Evolutionary conservation across 2,888 invertebrate genomes (phyloP), one percentile per base, ranked within the genome.

Genomic region (Alsophila aescularia): DNA sequence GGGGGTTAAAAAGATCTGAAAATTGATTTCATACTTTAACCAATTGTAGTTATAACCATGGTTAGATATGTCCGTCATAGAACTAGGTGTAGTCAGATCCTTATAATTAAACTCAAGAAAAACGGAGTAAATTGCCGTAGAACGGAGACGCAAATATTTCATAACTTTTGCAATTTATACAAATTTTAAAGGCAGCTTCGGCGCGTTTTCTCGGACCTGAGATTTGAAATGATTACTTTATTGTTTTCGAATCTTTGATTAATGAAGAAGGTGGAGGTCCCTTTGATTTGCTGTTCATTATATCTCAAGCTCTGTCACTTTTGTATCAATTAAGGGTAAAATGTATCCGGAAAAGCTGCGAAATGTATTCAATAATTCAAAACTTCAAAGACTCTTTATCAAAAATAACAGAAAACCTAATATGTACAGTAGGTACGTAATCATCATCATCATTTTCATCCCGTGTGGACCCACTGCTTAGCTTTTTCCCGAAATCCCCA

Each of bases 111-210:
- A 85, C 81, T 80, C 75, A 77, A 79, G 79, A 86, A 87, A 86
- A 87, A 86, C 85, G 75, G 78, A 79, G 77, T 79, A 73, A 87
- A 83, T 83, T 83, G 81, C 81, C 77, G 74, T 74, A 75, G 77
- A 77, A 70, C 77, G 32, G 55, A 79, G 82, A 83, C 80, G 81
- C 78, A 84, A 87, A 87, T 87, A 85, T 85, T 81, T 85, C 76
- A 78, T 68, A 86, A 88, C 82, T 88, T 88, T 83, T 72, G 84
- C 81, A 87, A 87, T 87, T 88, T 85, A 85, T 85, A 82, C 81
- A 77, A 79, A 83, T 85, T 86, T 83, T 83, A 81, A 79, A 82
- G 75, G 67, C 75, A 81, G 81, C 79, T 81, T 83, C 77, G 81
- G 77, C 73, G 75, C 80, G 75, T 79, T 55, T 41, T 45, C 79